Evolutionary conservation across 2,888 invertebrate genomes (phyloP), one percentile per base, ranked within the genome.

Genomic region (Xanthorhoe spadicearia): DNA sequence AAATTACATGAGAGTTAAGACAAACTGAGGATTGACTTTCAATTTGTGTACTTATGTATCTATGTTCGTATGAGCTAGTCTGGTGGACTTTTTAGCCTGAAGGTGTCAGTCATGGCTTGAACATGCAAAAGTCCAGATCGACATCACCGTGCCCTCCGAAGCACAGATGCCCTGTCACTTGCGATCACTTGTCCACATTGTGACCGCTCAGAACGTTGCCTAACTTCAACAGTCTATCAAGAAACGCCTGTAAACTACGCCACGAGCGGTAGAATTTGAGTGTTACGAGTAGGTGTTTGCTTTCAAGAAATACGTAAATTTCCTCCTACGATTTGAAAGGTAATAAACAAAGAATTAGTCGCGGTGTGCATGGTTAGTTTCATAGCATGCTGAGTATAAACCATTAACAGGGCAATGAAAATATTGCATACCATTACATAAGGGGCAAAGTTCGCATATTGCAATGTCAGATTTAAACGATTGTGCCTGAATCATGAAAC

Each of bases 381-480:
- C 7, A 17, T 17, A 4, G 48, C 48, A 48, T 48, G 48, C 15
- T 7, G 17, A 15, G 48, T 46, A 6, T 3, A 46, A 7, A 46
- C 15, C 15, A 48, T 48, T 17, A 48, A 15, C 2, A 4, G 48
- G 48, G 48, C 17, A 50, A 19, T 51, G 19, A 58, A 50, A 49
- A 17, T 17, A n/a, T 55, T 51, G n/a, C 10, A 43, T 38, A 55
- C 17, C 48, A 48, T 54, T 55, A 38, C n/a, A 35, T 38, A 51
- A 50, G 35, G 65, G 54, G 43, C 53, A 53, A 53, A 61, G 43
- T 62, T 62, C 49, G n/a, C 35, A 43, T 43, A 43, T 54, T 57
- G 57, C 58, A 66, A 66, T 62, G 61, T 66, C 61, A 58, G 15
- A 62, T 54, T 49, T 53, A 61, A 62, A 62, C 58, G 54, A 53